These are phyloP conservation scores for Harpegnathos saltator DNA, from an alignment of 1,140 invertebrate species.

Conservation along the genomic window DNA sequence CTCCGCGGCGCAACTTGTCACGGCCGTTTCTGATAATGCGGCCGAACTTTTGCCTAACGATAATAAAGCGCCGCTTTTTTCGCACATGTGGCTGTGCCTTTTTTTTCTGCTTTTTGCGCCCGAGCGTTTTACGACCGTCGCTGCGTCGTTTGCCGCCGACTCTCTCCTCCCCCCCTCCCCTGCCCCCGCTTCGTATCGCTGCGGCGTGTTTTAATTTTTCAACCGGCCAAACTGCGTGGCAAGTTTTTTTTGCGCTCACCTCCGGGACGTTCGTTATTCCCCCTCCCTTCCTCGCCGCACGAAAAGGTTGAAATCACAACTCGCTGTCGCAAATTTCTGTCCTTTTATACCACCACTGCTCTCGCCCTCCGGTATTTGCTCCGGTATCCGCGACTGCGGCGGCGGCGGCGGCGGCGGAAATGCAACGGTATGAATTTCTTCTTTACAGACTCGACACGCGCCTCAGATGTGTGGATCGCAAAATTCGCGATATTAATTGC, in stretches of 20 bases:
- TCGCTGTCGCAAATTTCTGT: slow-evolving; percentile 6
- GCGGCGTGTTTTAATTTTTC: slow-evolving; percentile 37
- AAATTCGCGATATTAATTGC: slow-evolving; percentile 24
- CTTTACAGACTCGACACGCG: neutral
- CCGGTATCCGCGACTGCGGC: neutral
- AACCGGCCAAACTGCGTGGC: slow-evolving; percentile 27
- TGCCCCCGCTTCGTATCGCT: neutral
- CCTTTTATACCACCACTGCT: neutral
- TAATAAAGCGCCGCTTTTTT: slow-evolving; percentile 42
- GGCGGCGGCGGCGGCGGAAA: neutral
- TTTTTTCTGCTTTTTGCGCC: neutral
- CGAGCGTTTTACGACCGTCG: slow-evolving; percentile 13
- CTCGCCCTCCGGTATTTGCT: neutral
- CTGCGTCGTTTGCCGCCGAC: neutral
- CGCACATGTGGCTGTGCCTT: neutral
- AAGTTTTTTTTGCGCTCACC: slow-evolving; percentile 37
- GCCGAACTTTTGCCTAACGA: slow-evolving; percentile 34
- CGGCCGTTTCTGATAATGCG: slow-evolving; percentile 43
- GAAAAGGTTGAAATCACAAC: slow-evolving; percentile 41
- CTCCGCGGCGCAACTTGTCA: slow-evolving; percentile 38
- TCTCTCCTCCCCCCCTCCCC: too few species aligned
- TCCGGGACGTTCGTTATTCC: slow-evolving; percentile 1
- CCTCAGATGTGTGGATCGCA: too few species aligned
- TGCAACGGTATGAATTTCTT: neutral
- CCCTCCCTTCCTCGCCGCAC: too few species aligned